Conservation (phyloP, 92 coral and sea anemone genomes). For the Zoanthus solanderi region DNA sequence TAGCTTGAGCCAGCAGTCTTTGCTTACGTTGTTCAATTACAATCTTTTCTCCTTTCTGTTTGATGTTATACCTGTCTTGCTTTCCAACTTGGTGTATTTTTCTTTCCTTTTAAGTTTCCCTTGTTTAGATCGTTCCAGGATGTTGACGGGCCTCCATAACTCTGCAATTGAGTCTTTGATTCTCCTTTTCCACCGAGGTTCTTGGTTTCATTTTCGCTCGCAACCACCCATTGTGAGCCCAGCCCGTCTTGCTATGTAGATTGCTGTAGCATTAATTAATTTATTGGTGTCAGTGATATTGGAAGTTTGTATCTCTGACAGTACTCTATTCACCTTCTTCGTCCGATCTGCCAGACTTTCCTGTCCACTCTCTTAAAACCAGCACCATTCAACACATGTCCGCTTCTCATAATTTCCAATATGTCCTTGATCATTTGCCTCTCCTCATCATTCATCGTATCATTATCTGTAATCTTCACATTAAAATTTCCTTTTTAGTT, state of each 20-base stretch:
- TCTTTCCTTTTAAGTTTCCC: not conserved
- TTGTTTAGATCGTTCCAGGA: not conserved
- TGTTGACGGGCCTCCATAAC: conserved; percentile 31
- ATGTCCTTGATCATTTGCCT: conserved; percentile 50
- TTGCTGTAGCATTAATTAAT: not conserved
- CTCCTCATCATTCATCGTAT: conserved; percentile 26
- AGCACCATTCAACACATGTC: conserved; percentile 15
- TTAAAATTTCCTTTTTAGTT: too few relatives aligned
- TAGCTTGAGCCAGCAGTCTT: too few relatives aligned
- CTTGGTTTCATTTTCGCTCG: not conserved
- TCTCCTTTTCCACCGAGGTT: conserved; percentile 60
- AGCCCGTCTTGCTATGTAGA: not conserved
- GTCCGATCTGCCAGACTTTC: conserved; percentile 39
- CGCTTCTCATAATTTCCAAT: conserved; percentile 38
- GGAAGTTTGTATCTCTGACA: not conserved
- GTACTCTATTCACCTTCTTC: not conserved
- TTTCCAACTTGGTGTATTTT: too few relatives aligned
- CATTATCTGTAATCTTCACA: not conserved
- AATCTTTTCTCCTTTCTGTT: too few relatives aligned
- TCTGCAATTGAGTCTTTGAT: too few relatives aligned
- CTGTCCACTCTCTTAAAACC: not conserved
- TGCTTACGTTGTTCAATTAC: too few relatives aligned
- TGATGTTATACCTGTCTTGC: too few relatives aligned
- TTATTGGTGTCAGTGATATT: not conserved
- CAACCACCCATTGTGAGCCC: not conserved